Evolutionary conservation across 2,113 vertebrate genomes (phyloP).

Genomic region (Agapornis roseicollis): DNA sequence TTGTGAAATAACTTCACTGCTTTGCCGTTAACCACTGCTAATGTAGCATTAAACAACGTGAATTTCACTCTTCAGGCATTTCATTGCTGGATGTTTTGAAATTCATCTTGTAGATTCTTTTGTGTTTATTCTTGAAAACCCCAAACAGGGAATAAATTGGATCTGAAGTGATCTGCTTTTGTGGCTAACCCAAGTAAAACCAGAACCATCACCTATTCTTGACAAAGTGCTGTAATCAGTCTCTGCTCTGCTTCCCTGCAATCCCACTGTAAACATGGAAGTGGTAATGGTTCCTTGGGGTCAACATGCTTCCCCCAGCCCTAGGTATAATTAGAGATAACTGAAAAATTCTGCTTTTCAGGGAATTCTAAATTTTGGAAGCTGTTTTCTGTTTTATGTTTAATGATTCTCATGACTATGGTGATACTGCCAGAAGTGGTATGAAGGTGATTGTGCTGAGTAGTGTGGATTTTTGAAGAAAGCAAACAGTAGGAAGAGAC

Average conservation of each 20-base stretch:
- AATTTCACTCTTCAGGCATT: background rate
- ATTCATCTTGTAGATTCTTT: background rate
- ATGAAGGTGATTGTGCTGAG: background rate
- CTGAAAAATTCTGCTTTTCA: background rate
- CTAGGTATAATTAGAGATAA: background rate
- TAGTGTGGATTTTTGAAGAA: background rate
- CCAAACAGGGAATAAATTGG: background rate
- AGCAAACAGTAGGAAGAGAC: background rate
- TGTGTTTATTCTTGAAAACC: background rate
- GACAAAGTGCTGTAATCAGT: background rate
- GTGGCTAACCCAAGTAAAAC: background rate
- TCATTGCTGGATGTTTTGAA: background rate
- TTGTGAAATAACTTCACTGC: background rate
- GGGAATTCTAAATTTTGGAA: background rate
- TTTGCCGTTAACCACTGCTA: background rate
- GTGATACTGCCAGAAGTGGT: background rate
- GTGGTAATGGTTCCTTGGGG: background rate
- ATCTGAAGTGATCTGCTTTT: background rate
- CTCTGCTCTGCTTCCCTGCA: background rate
- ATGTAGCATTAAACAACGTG: background rate
- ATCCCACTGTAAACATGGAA: background rate
- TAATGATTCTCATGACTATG: accelerated
- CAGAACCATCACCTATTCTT: background rate
- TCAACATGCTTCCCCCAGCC: background rate
- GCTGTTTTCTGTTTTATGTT: background rate